Conservation (phyloP, 2,888 invertebrate species). For the Athalia circularis region DNA sequence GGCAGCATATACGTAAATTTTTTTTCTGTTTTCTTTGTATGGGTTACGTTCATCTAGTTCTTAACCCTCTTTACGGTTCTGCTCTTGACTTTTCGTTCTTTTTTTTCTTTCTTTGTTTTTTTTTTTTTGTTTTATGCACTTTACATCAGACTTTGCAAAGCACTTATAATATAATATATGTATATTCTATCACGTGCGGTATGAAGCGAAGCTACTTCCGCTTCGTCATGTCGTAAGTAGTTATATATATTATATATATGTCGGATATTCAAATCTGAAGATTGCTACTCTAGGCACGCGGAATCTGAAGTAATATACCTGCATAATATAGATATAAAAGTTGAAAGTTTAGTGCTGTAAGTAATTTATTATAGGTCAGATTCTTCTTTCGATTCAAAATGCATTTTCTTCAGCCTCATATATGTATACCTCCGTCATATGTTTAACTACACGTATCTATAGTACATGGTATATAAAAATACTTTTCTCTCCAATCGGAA, state of each 20-base stretch:
- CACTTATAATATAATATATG: not conserved
- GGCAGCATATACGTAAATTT: too few species aligned
- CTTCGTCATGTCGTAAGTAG: slow-evolving; percentile 11
- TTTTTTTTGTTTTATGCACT: slow-evolving; percentile 7
- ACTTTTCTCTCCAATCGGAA: not conserved
- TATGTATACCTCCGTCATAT: not conserved
- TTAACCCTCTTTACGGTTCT: too few species aligned
- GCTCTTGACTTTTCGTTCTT: not conserved
- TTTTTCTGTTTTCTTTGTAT: too few species aligned
- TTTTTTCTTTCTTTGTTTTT: slow-evolving; percentile 8
- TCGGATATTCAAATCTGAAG: slow-evolving; percentile 18
- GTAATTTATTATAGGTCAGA: too few species aligned
- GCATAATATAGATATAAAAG: too few species aligned
- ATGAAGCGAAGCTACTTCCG: slow-evolving; percentile 4
- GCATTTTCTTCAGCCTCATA: not conserved
- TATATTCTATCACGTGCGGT: not conserved
- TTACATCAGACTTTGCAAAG: slow-evolving; percentile 31
- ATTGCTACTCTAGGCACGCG: not conserved
- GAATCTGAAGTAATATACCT: too few species aligned
- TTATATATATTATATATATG: not conserved
- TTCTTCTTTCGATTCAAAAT: not conserved
- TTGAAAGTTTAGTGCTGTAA: too few species aligned
- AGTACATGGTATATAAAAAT: not conserved
- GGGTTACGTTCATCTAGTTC: too few species aligned
- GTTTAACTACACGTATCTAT: too few species aligned